Percentiles rank a stretch among this genome's conserved stretches.
These are phyloP conservation scores for Tenrec ecaudatus DNA, from an alignment of 2,113 vertebrate genomes.

Conservation along the genomic window DNA sequence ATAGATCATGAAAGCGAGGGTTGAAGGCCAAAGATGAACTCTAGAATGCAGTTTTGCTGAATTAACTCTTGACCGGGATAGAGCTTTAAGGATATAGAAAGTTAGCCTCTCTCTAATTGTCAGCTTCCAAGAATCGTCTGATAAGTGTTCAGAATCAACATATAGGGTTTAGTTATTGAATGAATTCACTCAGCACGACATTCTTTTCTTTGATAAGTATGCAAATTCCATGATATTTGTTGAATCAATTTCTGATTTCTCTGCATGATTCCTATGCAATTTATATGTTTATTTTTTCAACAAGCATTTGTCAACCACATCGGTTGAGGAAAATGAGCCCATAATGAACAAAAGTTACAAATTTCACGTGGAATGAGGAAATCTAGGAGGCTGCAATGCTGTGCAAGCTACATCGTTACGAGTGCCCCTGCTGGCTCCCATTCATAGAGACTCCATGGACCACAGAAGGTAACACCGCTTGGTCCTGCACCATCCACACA, in stretches of 20 bases:
- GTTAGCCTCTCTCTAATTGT: neutral
- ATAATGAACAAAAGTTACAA: neutral
- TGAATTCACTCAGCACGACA: neutral
- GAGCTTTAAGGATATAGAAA: neutral
- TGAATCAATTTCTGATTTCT: neutral
- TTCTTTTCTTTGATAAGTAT: conserved; percentile 36
- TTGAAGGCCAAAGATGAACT: conserved; percentile 5
- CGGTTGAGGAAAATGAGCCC: neutral
- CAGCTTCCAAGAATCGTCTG: conserved; percentile 38
- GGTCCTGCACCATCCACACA: too few species aligned
- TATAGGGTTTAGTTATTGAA: neutral
- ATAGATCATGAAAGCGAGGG: conserved; percentile 8
- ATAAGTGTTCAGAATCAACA: conserved; percentile 1
- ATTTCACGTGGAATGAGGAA: neutral
- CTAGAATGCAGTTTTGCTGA: neutral
- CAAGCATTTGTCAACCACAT: neutral
- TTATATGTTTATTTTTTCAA: neutral
- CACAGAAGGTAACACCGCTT: too few species aligned
- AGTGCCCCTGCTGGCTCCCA: too few species aligned
- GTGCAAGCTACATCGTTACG: neutral
- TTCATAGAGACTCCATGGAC: too few species aligned
- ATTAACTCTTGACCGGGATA: conserved; percentile 44
- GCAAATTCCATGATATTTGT: neutral
- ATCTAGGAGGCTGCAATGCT: neutral
- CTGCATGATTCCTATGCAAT: neutral